Evolutionary conservation across 1,140 invertebrate species (phyloP), one percentile per base, ranked within the genome.

Genomic region (Panagrolaimus sp.): DNA sequence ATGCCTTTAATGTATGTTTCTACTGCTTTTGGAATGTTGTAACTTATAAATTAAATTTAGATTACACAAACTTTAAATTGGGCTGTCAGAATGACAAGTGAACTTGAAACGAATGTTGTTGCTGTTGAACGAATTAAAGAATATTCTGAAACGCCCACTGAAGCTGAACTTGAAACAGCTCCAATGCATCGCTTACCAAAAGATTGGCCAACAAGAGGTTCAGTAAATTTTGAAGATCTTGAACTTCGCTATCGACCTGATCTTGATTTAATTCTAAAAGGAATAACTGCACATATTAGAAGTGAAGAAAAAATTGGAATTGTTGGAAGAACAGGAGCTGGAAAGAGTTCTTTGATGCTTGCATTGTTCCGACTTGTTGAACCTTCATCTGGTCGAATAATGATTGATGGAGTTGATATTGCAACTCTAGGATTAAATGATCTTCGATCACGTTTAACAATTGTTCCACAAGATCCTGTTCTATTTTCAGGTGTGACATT

Each of bases 381-480:
- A 73, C 53, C 84, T 1, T 65, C 65, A 13, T 16, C 74, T 25
- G 86, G 86, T 8, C 66, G 73, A 23, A 87, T 91, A 44, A 70
- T 74, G 0, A 89, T 92, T 53, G 91, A 92, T 80, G 87, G 82
- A 11, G 80, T 88, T 0, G 87, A 90, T 67, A 89, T 88, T 0
- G 84, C 84, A 1, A 82, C 85, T 48, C 82, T 91, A 43, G 88
- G 88, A 0, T 83, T 91, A 13, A 86, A 89, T 68, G 87, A 89
- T 72, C 80, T 92, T 1, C 84, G 91, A 14, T 87, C 86, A 14
- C 88, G 88, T 70, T 88, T 92, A 44, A 89, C 90, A 25, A 92
- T 93, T 73, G 92, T 93, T 71, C 91, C 91, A 0, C 92, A 92
- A 83, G 91, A 72, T 23, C 70, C 91, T 0, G 88, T 92, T 11